Base-by-base conservation (phyloP, 2,113 vertebrate species). In the Kryptolebias marmoratus region DNA sequence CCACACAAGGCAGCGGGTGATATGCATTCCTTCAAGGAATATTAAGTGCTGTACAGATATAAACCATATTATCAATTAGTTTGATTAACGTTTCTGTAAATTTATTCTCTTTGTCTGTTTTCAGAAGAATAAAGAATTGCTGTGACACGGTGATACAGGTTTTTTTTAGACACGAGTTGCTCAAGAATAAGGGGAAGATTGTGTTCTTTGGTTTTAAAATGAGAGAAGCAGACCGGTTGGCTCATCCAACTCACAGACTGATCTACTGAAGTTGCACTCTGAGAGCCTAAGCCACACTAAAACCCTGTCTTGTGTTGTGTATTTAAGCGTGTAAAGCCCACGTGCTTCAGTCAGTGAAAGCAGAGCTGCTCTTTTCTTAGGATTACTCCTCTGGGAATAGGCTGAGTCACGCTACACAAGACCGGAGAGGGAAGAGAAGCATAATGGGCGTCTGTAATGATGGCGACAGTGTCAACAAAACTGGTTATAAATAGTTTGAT, bases 371-470 rank as follows among this genome's bases (percentile, higher is more conserved):
- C 80, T 74, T 68, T 79, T 77, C 44, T 83, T 68, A 70, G 88
- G 88, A 89, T 91, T 91, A 91, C 85, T 84, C 87, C 68, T 68
- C 79, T 73, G 80, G 85, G 89, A 88, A 89, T 57, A 82, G 85
- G 85, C 87, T 88, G 88, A 93, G 87, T 91, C 90, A 91, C 81
- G 78, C 84, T 75, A 83, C 84, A 77, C 74, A 80, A 59, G 71
- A 61, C 27, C 70, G 81, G 75, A 81, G 72, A 73, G 62, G 82
- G 32, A 68, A 64, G 42, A 27, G 55, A 42, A 56, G 60, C 48
- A 18, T 45, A 44, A 27, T 50, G 39, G 27, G 68, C 31, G 12
- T 64, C 68, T n/a, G 65, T 65, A 27, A 59, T 70, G 39, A 73
- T 69, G 57, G 50, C 56, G 75, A 74, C 58, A 68, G 18, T 59